Base-by-base conservation (phyloP, 2,797 vertebrate genomes). In the Microcaecilia unicolor region DNA sequence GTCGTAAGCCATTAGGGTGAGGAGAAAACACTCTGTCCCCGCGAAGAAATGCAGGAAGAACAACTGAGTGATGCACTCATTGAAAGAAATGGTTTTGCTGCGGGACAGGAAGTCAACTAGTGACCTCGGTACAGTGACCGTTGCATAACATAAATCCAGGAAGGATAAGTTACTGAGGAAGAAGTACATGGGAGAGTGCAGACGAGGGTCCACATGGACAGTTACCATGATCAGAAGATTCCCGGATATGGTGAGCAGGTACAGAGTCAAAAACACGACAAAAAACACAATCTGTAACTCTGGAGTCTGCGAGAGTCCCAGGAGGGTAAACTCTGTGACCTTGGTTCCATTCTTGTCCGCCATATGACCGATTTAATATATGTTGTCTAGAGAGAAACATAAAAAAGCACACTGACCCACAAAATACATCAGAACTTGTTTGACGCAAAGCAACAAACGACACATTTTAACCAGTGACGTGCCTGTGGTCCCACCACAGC, bases 141-240 rank as follows among this genome's bases (percentile, higher is more conserved):
- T 58, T 10, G 62, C 51, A 22, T 76, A 71, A 36, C 72, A 76
- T 24, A 76, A 21, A 8, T 76, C 72, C 2, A 73, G 61, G 25
- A 73, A 61, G 14, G 70, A 76, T 10, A 76, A 47, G 18, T 73
- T 70, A 39, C 64, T 54, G 19, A 76, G 55, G 30, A 76, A 76
- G 48, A 72, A 74, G 29, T 76, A 76, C 72, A 76, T 74, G n/a
- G 72, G 72, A 0, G 58, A 72, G 3, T 59, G 60, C n/a, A 76
- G 57, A n/a, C 4, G 23, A 10, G 2, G 33, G 21, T 72, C 55
- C 8, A 34, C 31, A 5, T 38, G 12, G 15, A 72, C 59, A 8
- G 61, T 66, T 24, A 67, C 22, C 22, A 73, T 34, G 19, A 73
- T 58, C 18, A 71, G 52, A 21, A 48, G 31, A 17, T 72, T 73